Base-by-base conservation (phyloP, 2,113 vertebrate genomes). In the Apodemus speciosus region DNA sequence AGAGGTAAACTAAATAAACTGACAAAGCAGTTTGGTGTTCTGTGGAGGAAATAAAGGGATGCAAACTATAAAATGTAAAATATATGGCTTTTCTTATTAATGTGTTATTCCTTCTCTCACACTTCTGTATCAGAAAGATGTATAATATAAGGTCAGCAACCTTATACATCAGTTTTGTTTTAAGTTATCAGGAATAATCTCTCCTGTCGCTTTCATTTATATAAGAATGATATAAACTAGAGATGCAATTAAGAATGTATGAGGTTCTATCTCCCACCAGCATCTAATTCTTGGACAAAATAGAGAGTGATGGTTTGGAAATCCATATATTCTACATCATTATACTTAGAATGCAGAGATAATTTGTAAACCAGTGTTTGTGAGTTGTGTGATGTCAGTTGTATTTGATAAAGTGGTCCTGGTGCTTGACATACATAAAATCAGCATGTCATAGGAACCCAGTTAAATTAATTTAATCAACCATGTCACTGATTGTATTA, bases 121-220 rank as follows among this genome's bases (percentile, higher is more conserved):
- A 11, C 25, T 87, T 81, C 62, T 85, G 25, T 11, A 15, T 91
- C 38, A 3, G 27, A 9, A 85, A 46, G 11, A 21, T 81, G 21
- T 51, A 16, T 0, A 9, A 38, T 51, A 23, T 0, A 9, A 38
- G 30, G 2, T 73, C 0, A 38, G 35, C 2, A 0, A 3, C n/a
- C 30, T 15, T 30, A 38, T 71, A 3, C 14, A 49, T 7, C 7
- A 66, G 13, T 18, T 77, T 77, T 40, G 30, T 27, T 85, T 75
- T 58, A 49, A 27, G 11, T 58, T 81, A 68, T 25, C 11, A 71
- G 2, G 15, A 58, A 6, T 15, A 0, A 0, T 72, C 14, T 51
- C 43, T 69, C 32, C 49, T 43, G 21, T 23, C 71, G 30, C 71
- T 2, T 88, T 68, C 60, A 32, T 56, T 86, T 94, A 10, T 79